phyloP scores from a whole-genome alignment of 1,140 invertebrate genomes.

The Pararge aegeria region DNA sequence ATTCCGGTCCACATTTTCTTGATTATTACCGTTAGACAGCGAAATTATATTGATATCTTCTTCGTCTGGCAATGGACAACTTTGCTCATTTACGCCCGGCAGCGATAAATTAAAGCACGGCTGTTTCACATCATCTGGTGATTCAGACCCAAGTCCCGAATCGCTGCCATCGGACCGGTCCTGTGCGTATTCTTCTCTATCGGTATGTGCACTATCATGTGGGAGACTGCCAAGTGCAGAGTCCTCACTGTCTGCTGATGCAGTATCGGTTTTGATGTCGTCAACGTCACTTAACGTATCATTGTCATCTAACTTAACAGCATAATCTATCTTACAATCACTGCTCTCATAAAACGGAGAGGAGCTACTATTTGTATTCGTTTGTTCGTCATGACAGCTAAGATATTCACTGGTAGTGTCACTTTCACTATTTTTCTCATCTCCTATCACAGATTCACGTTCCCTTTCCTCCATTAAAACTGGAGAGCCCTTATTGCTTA shows the following conservation, averaged over 20 bases:
- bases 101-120: slow-evolving; percentile 57
- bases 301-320: slow-evolving; percentile 73
- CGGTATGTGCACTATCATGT: slow-evolving; percentile 54
- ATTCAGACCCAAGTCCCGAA: slow-evolving; percentile 86
- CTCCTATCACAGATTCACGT: slow-evolving; percentile 48
- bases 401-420: slow-evolving; percentile 66
- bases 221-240: slow-evolving; percentile 75
- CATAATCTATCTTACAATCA: slow-evolving; percentile 73
- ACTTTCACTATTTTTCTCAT: slow-evolving; percentile 67
- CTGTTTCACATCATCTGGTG: slow-evolving; percentile 77
- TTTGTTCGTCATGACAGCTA: slow-evolving; percentile 67
- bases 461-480: slow-evolving; percentile 37
- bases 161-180: slow-evolving; percentile 88
- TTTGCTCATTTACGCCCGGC: slow-evolving; percentile 52
- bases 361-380: slow-evolving; percentile 54
- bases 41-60: slow-evolving; percentile 24
- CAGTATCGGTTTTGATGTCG: slow-evolving; percentile 77
- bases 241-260: slow-evolving; percentile 77
- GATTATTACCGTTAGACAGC: slow-evolving; percentile 20
- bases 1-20: slow-evolving; percentile 34
- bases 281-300: slow-evolving; percentile 77
- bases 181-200: slow-evolving; percentile 71
- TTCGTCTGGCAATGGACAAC: slow-evolving; percentile 62
- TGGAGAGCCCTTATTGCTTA: slow-evolving; percentile 30
- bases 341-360: slow-evolving; percentile 77